Base-by-base conservation (phyloP, 2,113 vertebrate species). In the Solea senegalensis region DNA sequence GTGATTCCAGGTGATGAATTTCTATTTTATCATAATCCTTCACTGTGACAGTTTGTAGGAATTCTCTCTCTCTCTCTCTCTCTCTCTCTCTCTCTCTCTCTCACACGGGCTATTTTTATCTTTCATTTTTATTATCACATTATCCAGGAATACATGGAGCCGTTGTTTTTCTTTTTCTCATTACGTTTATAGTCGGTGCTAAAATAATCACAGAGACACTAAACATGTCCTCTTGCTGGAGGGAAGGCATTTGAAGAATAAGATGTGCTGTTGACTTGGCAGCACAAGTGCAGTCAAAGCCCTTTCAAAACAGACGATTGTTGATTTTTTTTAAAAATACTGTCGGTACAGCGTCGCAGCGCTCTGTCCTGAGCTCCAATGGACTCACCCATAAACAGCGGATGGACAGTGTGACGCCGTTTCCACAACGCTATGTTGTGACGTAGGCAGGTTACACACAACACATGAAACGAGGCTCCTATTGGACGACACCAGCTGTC, bases 1-100 rank as follows among this genome's bases (percentile, higher is more conserved):
- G 26, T 65, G 21, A 52, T 78, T 62, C 52, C 68, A 78, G 68
- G 57, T 76, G 45, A 49, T 69, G 39, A 51, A 34, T 70, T 82
- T 54, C 56, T 74, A 59, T 74, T 65, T 56, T 52, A 55, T 65
- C 44, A 69, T 68, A 74, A 70, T 69, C 68, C 64, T 8, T 46
- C n/a, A 62, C 51, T 75, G 51, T 59, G 70, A 72, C 59, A 39
- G 53, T 39, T 21, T 45, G 11, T 44, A 16, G 41, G 15, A 55
- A 60, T 48, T 43, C 0, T 39, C 28, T 45, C 12, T 21, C 21
- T 21, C 21, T 21, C 21, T 21, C 21, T 21, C 21, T 21, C 21
- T n/a, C n/a, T n/a, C n/a, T 43, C 0, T 39, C 28, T 45, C 12
- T 21, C 21, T 21, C 21, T 21, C 21, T 21, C 21, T 21, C 21